Evolutionary conservation across 1,140 invertebrate genomes (phyloP).

Genomic region (Caenorhabditis elegans): DNA sequence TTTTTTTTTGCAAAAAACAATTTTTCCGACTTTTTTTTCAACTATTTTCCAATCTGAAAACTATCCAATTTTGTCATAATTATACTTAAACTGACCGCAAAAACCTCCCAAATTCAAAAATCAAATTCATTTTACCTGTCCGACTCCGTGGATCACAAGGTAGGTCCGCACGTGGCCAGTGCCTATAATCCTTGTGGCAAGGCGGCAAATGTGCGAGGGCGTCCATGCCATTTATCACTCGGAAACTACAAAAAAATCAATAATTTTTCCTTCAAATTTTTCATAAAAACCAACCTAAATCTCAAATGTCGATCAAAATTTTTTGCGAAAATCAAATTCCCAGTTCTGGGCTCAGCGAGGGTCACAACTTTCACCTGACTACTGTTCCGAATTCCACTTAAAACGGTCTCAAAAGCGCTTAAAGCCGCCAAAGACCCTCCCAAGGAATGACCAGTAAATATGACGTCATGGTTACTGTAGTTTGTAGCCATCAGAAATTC

Average conservation of each 20-base stretch:
- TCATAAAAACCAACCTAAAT: not conserved
- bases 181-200: not conserved
- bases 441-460: not conserved
- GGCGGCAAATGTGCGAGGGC: not conserved
- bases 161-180: not conserved
- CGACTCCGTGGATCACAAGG: not conserved
- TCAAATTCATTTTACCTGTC: too few relatives aligned
- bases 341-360: not conserved
- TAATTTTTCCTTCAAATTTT: too few relatives aligned
- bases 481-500: not conserved
- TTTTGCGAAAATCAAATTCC: not conserved
- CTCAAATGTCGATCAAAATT: not conserved
- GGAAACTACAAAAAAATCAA: not conserved
- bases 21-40: too few relatives aligned
- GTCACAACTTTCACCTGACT: not conserved
- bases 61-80: too few relatives aligned
- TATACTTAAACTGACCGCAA: too few relatives aligned
- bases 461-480: constrained; percentile 22
- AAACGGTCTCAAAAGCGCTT: not conserved
- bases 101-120: too few relatives aligned
- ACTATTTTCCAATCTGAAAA: too few relatives aligned
- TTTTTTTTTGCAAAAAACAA: too few relatives aligned
- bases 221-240: not conserved
- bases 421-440: not conserved
- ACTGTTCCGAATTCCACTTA: not conserved